Base-by-base conservation (phyloP, 2,113 vertebrate species). In the Chloroceryle aenea region DNA sequence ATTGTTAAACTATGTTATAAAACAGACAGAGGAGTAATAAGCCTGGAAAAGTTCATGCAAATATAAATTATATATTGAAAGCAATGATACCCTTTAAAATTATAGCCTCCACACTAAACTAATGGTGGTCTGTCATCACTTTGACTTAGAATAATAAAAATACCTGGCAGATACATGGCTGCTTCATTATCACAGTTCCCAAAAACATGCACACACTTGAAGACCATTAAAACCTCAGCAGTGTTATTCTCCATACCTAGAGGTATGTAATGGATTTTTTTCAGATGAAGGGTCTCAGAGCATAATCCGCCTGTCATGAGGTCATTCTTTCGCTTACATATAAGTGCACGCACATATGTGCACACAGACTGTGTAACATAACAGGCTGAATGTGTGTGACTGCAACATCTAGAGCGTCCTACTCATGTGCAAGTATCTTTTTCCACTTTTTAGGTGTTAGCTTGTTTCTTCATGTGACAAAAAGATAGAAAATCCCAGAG, bases 281-380 rank as follows among this genome's bases (percentile, higher is more conserved):
- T 52, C 29, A 78, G 36, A 20, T n/a, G 18, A 7, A 45, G 29
- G 6, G 12, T 69, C 64, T 83, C 58, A 14, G 23, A 25, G 32
- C 14, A 40, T 18, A 55, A 20, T 20, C 30, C 29, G 63, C 6
- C 27, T 30, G 4, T 4, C 1, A 1, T 6, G 8, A 80, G 26
- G 34, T 23, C 26, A 21, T 71, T 30, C 30, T 36, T 53, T 40
- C 34, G 38, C 32, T 40, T 17, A 43, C 9, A 1, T 12, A 10
- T 6, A 52, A 53, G 50, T 3, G 3, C 19, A 3, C 10, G 7
- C 27, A 13, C 25, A 19, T 10, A 7, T 0, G 1, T 29, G 34
- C 26, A 22, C 26, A 22, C 15, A 32, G 43, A 32, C 5, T 25
- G 7, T 14, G 20, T 0, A 26, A 19, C 1, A 0, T 9, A 55